Conservation (phyloP, 2,888 invertebrate genomes). For the Pegoplata infirma region DNA sequence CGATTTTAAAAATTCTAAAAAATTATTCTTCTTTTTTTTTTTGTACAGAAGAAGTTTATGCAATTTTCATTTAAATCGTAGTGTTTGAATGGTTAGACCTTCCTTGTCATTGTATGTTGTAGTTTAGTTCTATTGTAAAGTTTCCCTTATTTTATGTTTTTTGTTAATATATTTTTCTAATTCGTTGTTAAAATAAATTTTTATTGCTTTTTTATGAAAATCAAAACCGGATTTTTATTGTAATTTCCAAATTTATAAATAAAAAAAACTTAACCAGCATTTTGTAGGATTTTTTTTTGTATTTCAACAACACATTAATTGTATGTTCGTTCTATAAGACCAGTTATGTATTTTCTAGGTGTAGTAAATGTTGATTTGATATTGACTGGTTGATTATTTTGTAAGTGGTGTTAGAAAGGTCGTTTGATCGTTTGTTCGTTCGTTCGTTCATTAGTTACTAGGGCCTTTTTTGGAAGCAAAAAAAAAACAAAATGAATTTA, state of each 20-base stretch:
- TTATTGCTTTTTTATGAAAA: slow-evolving; percentile 68
- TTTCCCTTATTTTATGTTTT: slow-evolving; percentile 1
- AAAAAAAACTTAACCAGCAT: slow-evolving; percentile 4
- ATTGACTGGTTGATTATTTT: slow-evolving; percentile 1
- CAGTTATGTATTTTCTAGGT: slow-evolving; percentile 11
- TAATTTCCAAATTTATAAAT: slow-evolving; percentile 29
- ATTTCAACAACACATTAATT: slow-evolving; percentile 13
- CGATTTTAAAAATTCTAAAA: too few species aligned
- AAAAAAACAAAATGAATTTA: not conserved
- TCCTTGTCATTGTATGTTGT: too few species aligned
- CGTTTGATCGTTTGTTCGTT: too few species aligned
- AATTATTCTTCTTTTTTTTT: too few species aligned
- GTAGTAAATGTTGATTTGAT: slow-evolving; percentile 12
- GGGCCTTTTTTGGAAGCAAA: slow-evolving; percentile 40
- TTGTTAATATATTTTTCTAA: slow-evolving; percentile 2
- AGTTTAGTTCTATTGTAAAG: not conserved
- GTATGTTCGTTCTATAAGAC: slow-evolving; percentile 28
- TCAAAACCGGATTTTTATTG: slow-evolving; percentile 68
- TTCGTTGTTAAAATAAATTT: slow-evolving; percentile 39
- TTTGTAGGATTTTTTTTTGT: not conserved
- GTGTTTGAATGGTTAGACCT: too few species aligned
- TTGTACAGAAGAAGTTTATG: too few species aligned
- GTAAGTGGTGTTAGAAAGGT: slow-evolving; percentile 43
- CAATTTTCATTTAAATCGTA: too few species aligned
- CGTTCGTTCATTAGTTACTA: slow-evolving; percentile 53